Evolutionary conservation across 2,797 vertebrate species (phyloP).

Genomic region (Menidia menidia): DNA sequence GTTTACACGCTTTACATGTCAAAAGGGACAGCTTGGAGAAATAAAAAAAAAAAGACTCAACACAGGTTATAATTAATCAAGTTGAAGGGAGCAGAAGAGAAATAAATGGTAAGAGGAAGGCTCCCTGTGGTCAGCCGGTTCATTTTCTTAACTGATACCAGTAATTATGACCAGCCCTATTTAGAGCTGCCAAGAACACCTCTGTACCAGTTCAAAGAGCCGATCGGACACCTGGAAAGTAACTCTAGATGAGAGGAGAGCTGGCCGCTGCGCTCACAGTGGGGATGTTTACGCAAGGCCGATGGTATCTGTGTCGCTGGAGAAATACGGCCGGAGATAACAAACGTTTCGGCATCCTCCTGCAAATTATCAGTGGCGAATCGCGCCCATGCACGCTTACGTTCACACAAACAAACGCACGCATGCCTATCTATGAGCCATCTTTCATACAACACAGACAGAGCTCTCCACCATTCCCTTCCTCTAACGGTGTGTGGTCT

Average conservation of each 20-base stretch:
- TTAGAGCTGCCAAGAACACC: too few relatives aligned
- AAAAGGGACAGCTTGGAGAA: slow-evolving; percentile 42
- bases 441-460: slow-evolving; percentile 9
- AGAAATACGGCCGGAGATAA: slow-evolving; percentile 38
- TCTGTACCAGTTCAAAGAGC: slow-evolving; percentile 33
- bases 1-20: slow-evolving; percentile 76
- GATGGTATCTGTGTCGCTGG: slow-evolving; percentile 54
- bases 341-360: slow-evolving; percentile 29
- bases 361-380: slow-evolving; percentile 47
- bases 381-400: slow-evolving; percentile 36
- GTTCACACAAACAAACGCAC: slow-evolving; percentile 31
- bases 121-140: slow-evolving; percentile 39
- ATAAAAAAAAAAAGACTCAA: slow-evolving; percentile 36
- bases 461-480: slow-evolving; percentile 15
- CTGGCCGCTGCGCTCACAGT: slow-evolving; percentile 27
- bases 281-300: slow-evolving; percentile 38
- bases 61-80: slow-evolving; percentile 55
- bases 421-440: not conserved
- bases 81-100: slow-evolving; percentile 15
- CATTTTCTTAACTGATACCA: slow-evolving; percentile 52
- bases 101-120: not conserved
- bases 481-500: slow-evolving; percentile 69
- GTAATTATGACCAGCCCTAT: slow-evolving; percentile 41
- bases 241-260: slow-evolving; percentile 8
- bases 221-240: slow-evolving; percentile 48